phyloP scores from a whole-genome alignment of 2,888 invertebrate species.

The Scaptomyza parva region DNA sequence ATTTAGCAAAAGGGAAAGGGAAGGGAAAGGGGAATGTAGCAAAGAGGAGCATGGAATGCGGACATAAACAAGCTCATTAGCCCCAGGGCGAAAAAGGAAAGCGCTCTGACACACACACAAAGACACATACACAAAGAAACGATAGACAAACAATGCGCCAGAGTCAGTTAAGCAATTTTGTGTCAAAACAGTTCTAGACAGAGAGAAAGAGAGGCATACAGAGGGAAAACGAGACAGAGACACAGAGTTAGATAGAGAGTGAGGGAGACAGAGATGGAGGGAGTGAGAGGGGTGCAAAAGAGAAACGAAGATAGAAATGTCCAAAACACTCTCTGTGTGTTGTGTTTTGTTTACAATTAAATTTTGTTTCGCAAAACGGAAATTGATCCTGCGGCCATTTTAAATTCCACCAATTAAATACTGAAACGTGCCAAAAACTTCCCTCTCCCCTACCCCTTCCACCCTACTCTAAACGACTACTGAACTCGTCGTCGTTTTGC shows the following conservation, averaged over 20 bases:
- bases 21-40: conserved; percentile 5
- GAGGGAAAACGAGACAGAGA: background rate
- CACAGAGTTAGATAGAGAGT: background rate
- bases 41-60: conserved; percentile 10
- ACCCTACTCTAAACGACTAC: too few species aligned
- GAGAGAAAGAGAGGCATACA: background rate
- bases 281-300: too few species aligned
- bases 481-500: too few species aligned
- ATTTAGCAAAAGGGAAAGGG: conserved; percentile 4
- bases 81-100: conserved; percentile 11
- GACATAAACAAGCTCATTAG: conserved; percentile 63
- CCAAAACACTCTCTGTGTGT: conserved; percentile 3
- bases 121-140: background rate
- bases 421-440: background rate
- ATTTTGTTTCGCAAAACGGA: background rate
- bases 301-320: background rate
- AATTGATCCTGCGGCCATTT: background rate
- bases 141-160: conserved; percentile 14
- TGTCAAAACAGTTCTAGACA: conserved; percentile 12
- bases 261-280: background rate
- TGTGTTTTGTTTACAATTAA: conserved; percentile 13
- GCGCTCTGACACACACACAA: background rate
- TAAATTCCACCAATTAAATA: background rate
- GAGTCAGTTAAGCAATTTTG: conserved; percentile 28
- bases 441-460: too few species aligned